These are phyloP conservation scores for Thunnus albacares DNA, from an alignment of 2,797 vertebrate species.

Conservation along the genomic window DNA sequence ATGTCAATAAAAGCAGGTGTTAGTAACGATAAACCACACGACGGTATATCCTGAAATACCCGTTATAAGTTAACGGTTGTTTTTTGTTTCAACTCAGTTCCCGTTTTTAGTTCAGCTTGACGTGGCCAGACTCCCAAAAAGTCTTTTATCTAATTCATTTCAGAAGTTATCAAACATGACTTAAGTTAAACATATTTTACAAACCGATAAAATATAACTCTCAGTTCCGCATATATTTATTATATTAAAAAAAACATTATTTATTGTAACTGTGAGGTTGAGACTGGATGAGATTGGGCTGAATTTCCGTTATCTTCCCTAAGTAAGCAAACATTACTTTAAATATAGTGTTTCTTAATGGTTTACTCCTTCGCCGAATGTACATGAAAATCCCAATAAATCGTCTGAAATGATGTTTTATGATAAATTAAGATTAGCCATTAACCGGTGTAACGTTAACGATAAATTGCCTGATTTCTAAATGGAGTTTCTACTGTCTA, in stretches of 20 bases:
- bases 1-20: slow-evolving; percentile 6
- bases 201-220: rapidly evolving
- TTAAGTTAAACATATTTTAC: rapidly evolving
- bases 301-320: too few relatives aligned
- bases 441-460: rapidly evolving
- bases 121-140: not conserved
- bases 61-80: slow-evolving; percentile 13
- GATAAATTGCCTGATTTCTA: rapidly evolving
- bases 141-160: not conserved
- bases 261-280: not conserved
- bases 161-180: rapidly evolving
- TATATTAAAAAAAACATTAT: not conserved
- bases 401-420: rapidly evolving
- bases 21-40: rapidly evolving
- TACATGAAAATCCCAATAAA: rapidly evolving
- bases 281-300: not conserved
- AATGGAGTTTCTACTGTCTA: not conserved
- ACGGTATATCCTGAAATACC: not conserved
- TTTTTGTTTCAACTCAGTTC: slow-evolving; percentile 18
- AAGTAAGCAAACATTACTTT: not conserved
- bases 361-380: not conserved
- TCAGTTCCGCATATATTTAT: not conserved
- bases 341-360: rapidly evolving
- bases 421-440: rapidly evolving
- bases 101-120: slow-evolving; percentile 22